Percentiles rank a stretch among this genome's conserved stretches.
Conservation (phyloP, 2,113 vertebrate species). For the Cheilinus undulatus region DNA sequence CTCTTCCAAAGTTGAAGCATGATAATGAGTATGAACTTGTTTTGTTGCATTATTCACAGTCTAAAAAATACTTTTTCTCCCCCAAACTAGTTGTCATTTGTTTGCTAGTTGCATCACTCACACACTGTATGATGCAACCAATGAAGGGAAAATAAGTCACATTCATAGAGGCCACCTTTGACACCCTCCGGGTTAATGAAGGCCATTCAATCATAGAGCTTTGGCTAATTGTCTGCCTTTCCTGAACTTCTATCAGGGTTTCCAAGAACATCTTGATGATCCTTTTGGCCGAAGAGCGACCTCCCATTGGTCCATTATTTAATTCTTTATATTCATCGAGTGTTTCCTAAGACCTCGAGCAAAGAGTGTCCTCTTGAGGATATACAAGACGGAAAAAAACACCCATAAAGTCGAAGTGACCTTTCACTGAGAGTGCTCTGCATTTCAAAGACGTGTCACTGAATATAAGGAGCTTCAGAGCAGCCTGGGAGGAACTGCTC, state of each 20-base stretch:
- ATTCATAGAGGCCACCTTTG: too few relatives aligned
- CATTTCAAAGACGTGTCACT: background rate
- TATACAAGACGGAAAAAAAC: background rate
- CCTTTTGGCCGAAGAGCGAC: background rate
- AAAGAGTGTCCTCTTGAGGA: background rate
- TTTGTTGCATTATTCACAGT: too few relatives aligned
- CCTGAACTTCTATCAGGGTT: background rate
- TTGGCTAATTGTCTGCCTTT: too few relatives aligned
- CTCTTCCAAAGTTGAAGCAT: too few relatives aligned
- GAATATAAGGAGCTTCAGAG: background rate
- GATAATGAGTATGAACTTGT: too few relatives aligned
- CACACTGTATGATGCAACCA: too few relatives aligned
- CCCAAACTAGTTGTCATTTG: too few relatives aligned
- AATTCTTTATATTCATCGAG: background rate
- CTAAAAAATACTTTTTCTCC: too few relatives aligned
- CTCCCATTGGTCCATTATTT: background rate
- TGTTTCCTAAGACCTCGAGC: background rate
- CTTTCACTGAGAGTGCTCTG: slow-evolving; percentile 1
- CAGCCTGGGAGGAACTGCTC: background rate
- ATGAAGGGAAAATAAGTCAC: too few relatives aligned
- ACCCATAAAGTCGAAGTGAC: background rate
- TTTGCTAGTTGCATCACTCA: too few relatives aligned
- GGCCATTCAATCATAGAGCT: too few relatives aligned
- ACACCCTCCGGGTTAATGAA: too few relatives aligned
- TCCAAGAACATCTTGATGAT: background rate